These are phyloP conservation scores for Sorex araneus DNA, from an alignment of 2,113 vertebrate species.

Conservation along the genomic window DNA sequence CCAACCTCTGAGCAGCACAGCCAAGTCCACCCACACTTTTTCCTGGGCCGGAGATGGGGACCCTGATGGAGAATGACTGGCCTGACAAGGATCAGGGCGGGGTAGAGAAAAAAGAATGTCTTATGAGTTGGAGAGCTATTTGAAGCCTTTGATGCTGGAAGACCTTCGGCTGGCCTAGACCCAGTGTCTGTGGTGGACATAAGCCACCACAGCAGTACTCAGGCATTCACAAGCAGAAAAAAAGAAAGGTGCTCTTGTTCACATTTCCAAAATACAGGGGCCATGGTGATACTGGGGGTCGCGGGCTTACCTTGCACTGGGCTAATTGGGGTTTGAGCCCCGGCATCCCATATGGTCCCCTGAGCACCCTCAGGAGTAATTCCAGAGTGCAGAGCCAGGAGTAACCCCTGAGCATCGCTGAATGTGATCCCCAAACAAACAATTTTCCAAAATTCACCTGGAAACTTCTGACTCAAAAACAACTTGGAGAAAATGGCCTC, in stretches of 20 bases:
- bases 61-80: background rate
- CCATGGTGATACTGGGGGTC: background rate
- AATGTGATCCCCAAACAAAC: too few species aligned
- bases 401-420: too few species aligned
- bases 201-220: constrained; percentile 91
- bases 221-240: constrained; percentile 91
- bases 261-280: constrained; percentile 72
- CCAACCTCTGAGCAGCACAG: background rate
- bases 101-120: constrained; percentile 94
- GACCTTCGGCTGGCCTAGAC: constrained; percentile 95
- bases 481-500: constrained; percentile 81
- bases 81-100: constrained; percentile 88
- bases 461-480: constrained; percentile 87
- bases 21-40: background rate
- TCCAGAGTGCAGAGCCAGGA: too few species aligned
- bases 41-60: background rate
- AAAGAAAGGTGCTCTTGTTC: constrained; percentile 94
- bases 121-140: constrained; percentile 95
- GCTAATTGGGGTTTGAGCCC: too few species aligned
- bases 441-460: constrained; percentile 77
- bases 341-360: too few species aligned
- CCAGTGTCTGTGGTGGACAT: constrained; percentile 93
- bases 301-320: too few species aligned
- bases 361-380: too few species aligned
- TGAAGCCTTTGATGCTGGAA: constrained; percentile 96